Conservation (phyloP, 1,140 invertebrate genomes). For the Leptopilina boulardi region DNA sequence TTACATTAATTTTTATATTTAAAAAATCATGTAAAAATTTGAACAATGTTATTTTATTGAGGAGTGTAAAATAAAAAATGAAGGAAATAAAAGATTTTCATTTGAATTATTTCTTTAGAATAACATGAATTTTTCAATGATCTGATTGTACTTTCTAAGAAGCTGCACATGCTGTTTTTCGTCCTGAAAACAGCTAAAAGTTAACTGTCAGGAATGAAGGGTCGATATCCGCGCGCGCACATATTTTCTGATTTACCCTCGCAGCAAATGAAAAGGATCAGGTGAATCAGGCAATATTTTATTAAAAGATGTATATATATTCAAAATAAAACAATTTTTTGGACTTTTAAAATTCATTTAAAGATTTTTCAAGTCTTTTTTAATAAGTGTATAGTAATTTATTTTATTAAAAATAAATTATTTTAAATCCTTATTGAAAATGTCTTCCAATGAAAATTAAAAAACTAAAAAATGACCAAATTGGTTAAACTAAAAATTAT, state of each 20-base stretch:
- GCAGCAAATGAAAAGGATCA: background rate
- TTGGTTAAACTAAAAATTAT: too few species aligned
- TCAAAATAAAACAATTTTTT: too few species aligned
- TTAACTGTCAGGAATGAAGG: constrained; percentile 43
- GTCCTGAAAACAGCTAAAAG: constrained; percentile 11
- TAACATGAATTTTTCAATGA: background rate
- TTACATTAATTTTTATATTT: too few species aligned
- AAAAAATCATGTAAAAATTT: too few species aligned
- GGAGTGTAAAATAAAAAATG: background rate
- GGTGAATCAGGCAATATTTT: background rate
- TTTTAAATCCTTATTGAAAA: too few species aligned
- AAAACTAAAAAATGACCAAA: too few species aligned
- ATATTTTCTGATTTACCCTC: constrained; percentile 39
- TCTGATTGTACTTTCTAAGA: constrained; percentile 7
- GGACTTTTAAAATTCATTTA: too few species aligned
- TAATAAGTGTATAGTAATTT: too few species aligned
- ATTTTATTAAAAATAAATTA: too few species aligned
- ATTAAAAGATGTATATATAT: background rate
- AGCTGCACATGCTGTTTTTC: background rate
- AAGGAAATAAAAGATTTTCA: background rate
- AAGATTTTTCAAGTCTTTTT: too few species aligned
- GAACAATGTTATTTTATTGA: background rate
- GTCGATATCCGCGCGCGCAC: constrained; percentile 68
- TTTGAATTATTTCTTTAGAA: background rate
- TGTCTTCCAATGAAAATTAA: too few species aligned